Evolutionary conservation across 2,113 vertebrate species (phyloP).

Genomic region (Nycticebus coucang): DNA sequence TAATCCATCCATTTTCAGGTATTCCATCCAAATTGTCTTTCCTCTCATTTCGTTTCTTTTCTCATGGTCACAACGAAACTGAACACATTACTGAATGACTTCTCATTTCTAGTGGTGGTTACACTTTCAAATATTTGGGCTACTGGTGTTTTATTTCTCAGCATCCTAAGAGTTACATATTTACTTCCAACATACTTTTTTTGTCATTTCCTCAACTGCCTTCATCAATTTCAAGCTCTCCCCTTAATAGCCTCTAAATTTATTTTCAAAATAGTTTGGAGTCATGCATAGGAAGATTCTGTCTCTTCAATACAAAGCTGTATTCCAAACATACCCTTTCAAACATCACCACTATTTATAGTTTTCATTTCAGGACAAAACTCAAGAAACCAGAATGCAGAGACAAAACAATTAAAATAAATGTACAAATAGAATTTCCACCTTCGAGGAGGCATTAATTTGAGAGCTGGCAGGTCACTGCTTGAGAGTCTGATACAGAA

Average conservation of each 20-base stretch:
- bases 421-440: background rate
- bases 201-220: background rate
- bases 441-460: background rate
- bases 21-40: background rate
- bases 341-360: background rate
- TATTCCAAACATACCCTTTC: background rate
- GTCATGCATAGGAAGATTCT: background rate
- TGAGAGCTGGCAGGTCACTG: background rate
- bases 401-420: background rate
- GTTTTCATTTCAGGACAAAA: background rate
- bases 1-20: conserved; percentile 10
- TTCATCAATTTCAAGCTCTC: conserved; percentile 7
- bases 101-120: background rate
- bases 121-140: background rate
- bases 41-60: background rate
- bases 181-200: background rate
- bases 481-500: background rate
- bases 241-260: background rate
- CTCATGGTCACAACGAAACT: background rate
- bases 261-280: conserved; percentile 10
- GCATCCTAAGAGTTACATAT: background rate
- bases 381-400: background rate
- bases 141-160: background rate
- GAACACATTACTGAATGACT: background rate
- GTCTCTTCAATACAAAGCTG: background rate